Percentiles rank a stretch among this genome's conserved stretches.
These are phyloP conservation scores for Diacarnus erythraeanus DNA, from an alignment of 37 sponge, comb jelly and placozoan species.

Conservation along the genomic window DNA sequence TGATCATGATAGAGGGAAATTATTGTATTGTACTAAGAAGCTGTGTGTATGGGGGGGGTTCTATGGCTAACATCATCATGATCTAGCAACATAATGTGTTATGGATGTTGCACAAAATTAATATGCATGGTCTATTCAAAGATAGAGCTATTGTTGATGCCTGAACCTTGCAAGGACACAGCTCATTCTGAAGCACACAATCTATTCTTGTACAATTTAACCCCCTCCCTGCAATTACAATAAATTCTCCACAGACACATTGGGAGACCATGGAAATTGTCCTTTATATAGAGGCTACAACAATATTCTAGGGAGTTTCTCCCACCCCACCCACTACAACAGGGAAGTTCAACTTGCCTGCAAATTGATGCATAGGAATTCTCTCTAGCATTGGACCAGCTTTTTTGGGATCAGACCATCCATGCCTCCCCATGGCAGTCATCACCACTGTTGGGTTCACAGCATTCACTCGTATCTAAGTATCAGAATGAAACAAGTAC, in stretches of 20 bases:
- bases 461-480: constrained; percentile 89
- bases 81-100: no score
- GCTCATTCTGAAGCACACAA: no score
- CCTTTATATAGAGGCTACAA: no score
- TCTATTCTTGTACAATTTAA: no score
- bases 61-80: no score
- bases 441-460: constrained; percentile 96
- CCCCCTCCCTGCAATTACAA: no score
- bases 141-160: no score
- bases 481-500: neutral
- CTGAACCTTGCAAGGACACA: neutral
- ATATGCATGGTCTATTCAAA: no score
- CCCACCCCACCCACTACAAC: neutral
- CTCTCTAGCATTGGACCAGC: constrained; percentile 74
- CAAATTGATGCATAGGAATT: constrained; percentile 87
- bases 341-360: constrained; percentile 43
- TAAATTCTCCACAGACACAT: no score
- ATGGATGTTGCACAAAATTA: no score
- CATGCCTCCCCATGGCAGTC: constrained; percentile 89
- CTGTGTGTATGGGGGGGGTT: neutral
- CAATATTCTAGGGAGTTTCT: neutral
- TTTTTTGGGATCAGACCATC: constrained; percentile 92
- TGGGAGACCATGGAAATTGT: no score
- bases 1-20: neutral
- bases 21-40: neutral